Evolutionary conservation across 2,113 vertebrate genomes (phyloP).

Genomic region (Cottus gobio): DNA sequence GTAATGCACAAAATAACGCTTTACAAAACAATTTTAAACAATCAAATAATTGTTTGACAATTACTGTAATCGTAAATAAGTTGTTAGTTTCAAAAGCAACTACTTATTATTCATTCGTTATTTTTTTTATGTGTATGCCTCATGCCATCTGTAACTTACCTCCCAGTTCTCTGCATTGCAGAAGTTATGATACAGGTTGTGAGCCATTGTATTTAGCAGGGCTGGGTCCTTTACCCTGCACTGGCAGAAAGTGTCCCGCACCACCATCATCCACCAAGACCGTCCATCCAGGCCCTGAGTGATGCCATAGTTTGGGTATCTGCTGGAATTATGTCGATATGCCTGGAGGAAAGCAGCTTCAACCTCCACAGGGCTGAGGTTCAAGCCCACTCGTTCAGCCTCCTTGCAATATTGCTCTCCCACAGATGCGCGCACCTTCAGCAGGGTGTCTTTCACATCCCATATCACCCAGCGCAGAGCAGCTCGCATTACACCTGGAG

Average conservation of each 20-base stretch:
- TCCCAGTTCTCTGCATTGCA: conserved; percentile 87
- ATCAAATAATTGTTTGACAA: neutral
- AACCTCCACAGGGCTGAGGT: conserved; percentile 78
- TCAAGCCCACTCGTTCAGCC: conserved; percentile 83
- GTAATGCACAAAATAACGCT: conserved; percentile 14
- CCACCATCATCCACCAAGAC: conserved; percentile 89
- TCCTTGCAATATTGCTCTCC: conserved; percentile 88
- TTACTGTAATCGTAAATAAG: neutral
- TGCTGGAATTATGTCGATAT: conserved; percentile 76
- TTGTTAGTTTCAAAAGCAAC: neutral
- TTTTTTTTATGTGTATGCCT: neutral
- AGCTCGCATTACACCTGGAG: conserved; percentile 67
- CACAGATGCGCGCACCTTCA: conserved; percentile 87
- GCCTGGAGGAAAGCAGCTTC: conserved; percentile 80
- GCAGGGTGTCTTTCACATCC: conserved; percentile 94
- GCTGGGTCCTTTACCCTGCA: conserved; percentile 81
- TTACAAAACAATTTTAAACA: neutral
- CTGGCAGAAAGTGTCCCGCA: conserved; percentile 86
- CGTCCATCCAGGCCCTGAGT: conserved; percentile 85
- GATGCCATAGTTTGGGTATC: conserved; percentile 90
- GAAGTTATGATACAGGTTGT: conserved; percentile 88
- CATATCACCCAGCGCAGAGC: conserved; percentile 88
- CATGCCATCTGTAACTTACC: conserved; percentile 64
- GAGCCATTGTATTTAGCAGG: conserved; percentile 76
- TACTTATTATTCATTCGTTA: neutral